Percentiles rank a stretch among this genome's conserved stretches.
phyloP scores from a whole-genome alignment of 2,113 vertebrate species.

The Enhydra lutris region DNA sequence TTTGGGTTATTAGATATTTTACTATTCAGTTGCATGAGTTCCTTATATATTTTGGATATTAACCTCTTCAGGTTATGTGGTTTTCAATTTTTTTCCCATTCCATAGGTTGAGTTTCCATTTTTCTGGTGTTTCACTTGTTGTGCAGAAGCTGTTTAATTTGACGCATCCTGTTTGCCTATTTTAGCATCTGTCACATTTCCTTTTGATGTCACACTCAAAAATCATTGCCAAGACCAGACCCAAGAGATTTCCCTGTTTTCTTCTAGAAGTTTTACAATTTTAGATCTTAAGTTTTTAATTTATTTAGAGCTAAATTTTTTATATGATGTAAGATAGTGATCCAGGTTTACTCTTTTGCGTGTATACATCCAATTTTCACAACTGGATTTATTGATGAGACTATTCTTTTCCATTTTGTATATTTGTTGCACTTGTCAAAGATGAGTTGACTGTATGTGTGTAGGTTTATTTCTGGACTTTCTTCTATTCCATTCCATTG shows the following conservation, averaged over 20 bases:
- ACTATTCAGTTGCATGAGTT: background rate
- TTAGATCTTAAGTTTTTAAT: background rate
- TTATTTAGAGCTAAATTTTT: background rate
- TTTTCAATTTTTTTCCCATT: background rate
- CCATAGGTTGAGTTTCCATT: background rate
- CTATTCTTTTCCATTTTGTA: background rate
- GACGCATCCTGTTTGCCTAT: background rate
- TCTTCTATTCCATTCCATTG: background rate
- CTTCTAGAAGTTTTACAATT: background rate
- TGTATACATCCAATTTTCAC: background rate
- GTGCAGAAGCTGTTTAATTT: background rate
- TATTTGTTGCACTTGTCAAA: background rate
- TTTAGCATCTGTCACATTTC: background rate
- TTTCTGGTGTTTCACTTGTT: background rate
- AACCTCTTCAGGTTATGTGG: background rate
- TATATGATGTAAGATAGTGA: background rate
- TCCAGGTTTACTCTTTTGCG: background rate
- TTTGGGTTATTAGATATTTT: background rate
- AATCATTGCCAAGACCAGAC: background rate
- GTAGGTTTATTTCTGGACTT: background rate
- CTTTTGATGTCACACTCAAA: background rate
- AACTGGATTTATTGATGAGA: background rate
- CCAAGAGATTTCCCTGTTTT: background rate
- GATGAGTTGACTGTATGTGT: background rate
- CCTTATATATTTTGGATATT: background rate